Evolutionary conservation across 2,797 vertebrate genomes (phyloP).

Genomic region (Semaprochilodus insignis): DNA sequence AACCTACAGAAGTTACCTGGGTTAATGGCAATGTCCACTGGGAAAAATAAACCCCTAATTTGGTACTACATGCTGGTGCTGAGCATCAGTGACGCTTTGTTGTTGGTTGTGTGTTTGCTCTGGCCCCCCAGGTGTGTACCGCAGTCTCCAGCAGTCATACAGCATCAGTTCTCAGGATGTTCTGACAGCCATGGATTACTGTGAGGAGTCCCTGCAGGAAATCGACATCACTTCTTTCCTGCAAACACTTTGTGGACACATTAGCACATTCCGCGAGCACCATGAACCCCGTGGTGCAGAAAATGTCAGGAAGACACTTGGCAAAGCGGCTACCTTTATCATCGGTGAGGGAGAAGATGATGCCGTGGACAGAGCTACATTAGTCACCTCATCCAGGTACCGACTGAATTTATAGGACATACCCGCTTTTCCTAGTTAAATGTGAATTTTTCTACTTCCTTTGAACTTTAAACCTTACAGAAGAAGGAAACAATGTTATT

Average conservation of each 20-base stretch:
- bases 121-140: slow-evolving; percentile 84
- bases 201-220: slow-evolving; percentile 96
- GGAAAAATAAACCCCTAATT: too few relatives aligned
- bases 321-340: slow-evolving; percentile 73
- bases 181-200: slow-evolving; percentile 94
- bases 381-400: slow-evolving; percentile 86
- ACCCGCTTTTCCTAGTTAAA: too few relatives aligned
- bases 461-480: too few relatives aligned
- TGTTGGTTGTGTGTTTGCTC: slow-evolving; percentile 4
- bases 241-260: slow-evolving; percentile 90
- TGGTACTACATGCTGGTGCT: too few relatives aligned
- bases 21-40: too few relatives aligned
- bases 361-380: slow-evolving; percentile 65
- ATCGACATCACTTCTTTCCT: slow-evolving; percentile 94
- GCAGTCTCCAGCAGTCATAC: slow-evolving; percentile 91
- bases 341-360: slow-evolving; percentile 84
- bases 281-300: slow-evolving; percentile 29
- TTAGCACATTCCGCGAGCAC: slow-evolving; percentile 80
- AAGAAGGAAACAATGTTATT: too few relatives aligned
- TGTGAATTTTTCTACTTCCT: background rate
- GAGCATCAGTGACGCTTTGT: too few relatives aligned
- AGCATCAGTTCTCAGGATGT: slow-evolving; percentile 89
- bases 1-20: too few relatives aligned
- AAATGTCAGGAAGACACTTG: slow-evolving; percentile 33
- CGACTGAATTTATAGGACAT: background rate